These are phyloP conservation scores for Panthera uncia DNA, from an alignment of 2,113 vertebrate genomes.

Conservation along the genomic window DNA sequence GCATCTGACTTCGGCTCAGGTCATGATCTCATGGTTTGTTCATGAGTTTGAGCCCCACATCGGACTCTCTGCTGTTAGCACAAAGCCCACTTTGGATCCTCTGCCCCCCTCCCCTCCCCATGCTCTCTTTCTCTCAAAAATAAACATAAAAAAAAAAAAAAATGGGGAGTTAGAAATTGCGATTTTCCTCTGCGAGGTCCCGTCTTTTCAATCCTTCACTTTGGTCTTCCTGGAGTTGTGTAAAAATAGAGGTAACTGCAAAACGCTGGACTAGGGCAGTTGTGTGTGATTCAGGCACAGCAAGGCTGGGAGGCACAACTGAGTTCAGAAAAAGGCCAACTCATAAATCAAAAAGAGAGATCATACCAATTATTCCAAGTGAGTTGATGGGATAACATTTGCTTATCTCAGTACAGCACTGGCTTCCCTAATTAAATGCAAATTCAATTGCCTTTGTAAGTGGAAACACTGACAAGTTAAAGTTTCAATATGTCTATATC, in stretches of 20 bases:
- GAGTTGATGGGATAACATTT: not conserved
- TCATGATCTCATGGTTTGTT: too few relatives aligned
- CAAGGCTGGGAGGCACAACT: not conserved
- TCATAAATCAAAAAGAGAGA: not conserved
- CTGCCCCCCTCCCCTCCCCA: too few relatives aligned
- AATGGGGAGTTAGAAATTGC: not conserved
- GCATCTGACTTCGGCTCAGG: too few relatives aligned
- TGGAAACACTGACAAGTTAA: not conserved
- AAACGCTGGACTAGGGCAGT: not conserved
- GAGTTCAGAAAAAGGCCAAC: slow-evolving; percentile 6
- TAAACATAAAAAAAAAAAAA: too few relatives aligned
- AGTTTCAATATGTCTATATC: not conserved
- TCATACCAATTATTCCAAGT: not conserved
- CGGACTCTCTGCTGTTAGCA: too few relatives aligned
- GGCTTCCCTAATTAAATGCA: not conserved
- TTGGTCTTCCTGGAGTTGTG: not conserved
- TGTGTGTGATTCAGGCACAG: not conserved
- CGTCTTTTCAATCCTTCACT: not conserved
- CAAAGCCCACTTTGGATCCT: too few relatives aligned
- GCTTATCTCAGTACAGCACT: not conserved
- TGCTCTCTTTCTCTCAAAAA: too few relatives aligned
- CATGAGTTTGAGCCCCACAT: too few relatives aligned
- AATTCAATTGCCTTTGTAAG: not conserved
- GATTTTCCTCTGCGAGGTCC: not conserved
- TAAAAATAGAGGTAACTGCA: not conserved